Percentiles rank a stretch among this genome's conserved stretches.
phyloP scores from a whole-genome alignment of 2,888 invertebrate species.

The Siphonodentalium dalli region DNA sequence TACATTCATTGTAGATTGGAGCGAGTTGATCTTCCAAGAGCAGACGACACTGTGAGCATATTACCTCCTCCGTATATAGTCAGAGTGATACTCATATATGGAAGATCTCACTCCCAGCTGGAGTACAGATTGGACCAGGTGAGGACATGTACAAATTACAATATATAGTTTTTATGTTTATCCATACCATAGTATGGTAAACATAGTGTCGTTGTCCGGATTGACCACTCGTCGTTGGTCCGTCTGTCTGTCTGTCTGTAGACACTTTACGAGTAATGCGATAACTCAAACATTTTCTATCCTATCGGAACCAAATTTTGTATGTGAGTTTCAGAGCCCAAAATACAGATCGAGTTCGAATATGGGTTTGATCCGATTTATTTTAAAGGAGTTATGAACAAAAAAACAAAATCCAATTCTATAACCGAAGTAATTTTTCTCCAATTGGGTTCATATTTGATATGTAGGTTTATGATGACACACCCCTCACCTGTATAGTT shows the following conservation, averaged over 20 bases:
- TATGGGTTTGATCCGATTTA: no score
- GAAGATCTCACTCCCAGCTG: conserved; percentile 74
- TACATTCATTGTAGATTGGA: conserved; percentile 56
- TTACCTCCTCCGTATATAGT: conserved; percentile 71
- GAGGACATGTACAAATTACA: not conserved
- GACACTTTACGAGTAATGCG: not conserved
- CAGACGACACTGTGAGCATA: conserved; percentile 52
- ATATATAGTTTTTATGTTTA: conserved; percentile 3
- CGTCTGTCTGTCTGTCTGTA: not conserved
- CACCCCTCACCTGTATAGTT: no score
- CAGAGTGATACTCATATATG: conserved; percentile 73
- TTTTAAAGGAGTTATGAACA: no score
- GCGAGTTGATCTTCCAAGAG: conserved; percentile 69
- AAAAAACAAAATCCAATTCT: no score
- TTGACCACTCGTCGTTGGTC: not conserved
- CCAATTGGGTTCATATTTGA: no score
- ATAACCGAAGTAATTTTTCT: no score
- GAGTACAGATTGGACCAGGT: conserved; percentile 66
- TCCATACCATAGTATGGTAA: not conserved
- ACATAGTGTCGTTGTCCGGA: not conserved
- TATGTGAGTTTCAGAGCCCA: no score
- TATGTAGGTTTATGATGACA: no score
- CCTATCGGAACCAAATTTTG: not conserved
- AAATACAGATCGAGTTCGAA: no score
- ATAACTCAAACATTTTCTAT: not conserved